Evolutionary conservation across 2,113 vertebrate genomes (phyloP), one percentile per base, ranked within the genome.

Genomic region (Pogona vitticeps): DNA sequence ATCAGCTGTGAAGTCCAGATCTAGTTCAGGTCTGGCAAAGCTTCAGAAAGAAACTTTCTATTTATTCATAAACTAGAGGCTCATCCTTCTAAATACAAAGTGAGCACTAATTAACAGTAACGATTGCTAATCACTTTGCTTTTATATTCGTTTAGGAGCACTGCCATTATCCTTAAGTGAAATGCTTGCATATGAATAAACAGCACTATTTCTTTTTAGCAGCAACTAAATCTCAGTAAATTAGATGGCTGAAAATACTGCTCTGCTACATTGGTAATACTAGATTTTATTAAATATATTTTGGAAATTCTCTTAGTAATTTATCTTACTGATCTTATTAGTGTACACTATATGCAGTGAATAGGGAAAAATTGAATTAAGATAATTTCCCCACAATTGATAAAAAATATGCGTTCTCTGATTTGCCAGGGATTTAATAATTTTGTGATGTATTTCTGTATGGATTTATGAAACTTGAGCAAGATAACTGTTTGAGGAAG

Each of bases 71-170:
- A 82, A 82, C 90, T 94, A 90, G 70, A 93, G 90, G 94, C 94
- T 96, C 96, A 92, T 96, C 94, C 90, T 87, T 92, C 92, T 94
- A 91, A 96, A 92, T 95, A 93, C 94, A 94, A 96, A 96, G 88
- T 94, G 95, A 96, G 91, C 92, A 91, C 95, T 97, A 97, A 97
- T 97, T 96, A 97, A 94, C 94, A 92, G 92, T 96, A 97, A 97
- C 96, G 95, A 94, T 95, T 96, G 95, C 93, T 97, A 97, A 97
- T 96, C 95, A 92, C 92, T 95, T 96, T 94, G 96, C 94, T 96
- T 96, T 95, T 96, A 95, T 96, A 86, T 91, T 96, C 92, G 89
- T 96, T 95, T 91, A 95, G 95, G 95, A 96, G 92, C 89, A 93
- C 91, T 96, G 95, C 94, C 95, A 95, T 96, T 97, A 96, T 96